Evolutionary conservation across 2,888 invertebrate species (phyloP).

Genomic region (Ennomos fuscantarius): DNA sequence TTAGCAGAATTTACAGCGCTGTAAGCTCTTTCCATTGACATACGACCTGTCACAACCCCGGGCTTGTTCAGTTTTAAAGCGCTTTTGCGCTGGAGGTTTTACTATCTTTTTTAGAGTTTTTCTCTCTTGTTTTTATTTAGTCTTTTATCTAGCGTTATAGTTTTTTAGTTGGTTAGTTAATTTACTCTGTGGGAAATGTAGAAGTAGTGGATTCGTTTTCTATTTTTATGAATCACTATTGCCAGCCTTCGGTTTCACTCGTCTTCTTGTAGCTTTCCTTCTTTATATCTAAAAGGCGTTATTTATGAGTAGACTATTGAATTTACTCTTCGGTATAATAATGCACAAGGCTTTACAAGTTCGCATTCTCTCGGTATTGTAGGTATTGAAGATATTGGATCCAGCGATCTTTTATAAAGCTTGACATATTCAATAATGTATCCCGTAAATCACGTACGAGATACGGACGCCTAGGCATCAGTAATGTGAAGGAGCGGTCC

Average conservation of each 20-base stretch:
- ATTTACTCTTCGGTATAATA: too few relatives aligned
- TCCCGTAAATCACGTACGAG: conserved; percentile 35
- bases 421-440: conserved; percentile 34
- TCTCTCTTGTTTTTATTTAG: conserved; percentile 32
- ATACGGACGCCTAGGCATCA: conserved; percentile 32
- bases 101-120: conserved; percentile 33
- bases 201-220: neutral
- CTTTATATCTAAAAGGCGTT: too few relatives aligned
- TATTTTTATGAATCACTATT: neutral
- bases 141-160: conserved; percentile 21
- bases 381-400: neutral
- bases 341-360: too few relatives aligned
- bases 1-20: conserved; percentile 40
- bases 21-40: conserved; percentile 32
- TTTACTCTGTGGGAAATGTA: neutral
- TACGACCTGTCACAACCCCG: conserved; percentile 40
- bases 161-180: conserved; percentile 26
- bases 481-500: conserved; percentile 28
- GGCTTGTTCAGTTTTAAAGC: conserved; percentile 30
- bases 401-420: conserved; percentile 12
- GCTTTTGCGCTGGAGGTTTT: conserved; percentile 31
- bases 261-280: too few relatives aligned
- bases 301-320: too few relatives aligned
- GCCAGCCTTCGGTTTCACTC: too few relatives aligned
- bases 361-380: too few relatives aligned